Conservation (phyloP, 2,113 vertebrate genomes). For the Gasterosteus aculeatus region DNA sequence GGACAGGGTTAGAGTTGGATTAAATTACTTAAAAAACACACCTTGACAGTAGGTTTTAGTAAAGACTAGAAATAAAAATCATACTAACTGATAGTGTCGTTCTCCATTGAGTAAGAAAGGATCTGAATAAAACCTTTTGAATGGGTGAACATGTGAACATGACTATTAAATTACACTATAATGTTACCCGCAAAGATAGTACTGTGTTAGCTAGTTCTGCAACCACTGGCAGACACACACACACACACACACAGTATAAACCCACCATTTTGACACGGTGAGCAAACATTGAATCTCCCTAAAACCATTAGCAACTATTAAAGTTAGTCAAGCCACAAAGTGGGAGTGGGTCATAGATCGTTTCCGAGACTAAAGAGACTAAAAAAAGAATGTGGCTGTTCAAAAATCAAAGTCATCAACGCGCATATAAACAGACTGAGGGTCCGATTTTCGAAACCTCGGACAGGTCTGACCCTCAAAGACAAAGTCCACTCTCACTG, state of each 20-base stretch:
- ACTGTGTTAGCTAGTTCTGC: not conserved
- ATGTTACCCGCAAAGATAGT: slow-evolving; percentile 21
- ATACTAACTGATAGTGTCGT: not conserved
- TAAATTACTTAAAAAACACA: not conserved
- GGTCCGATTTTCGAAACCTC: not conserved
- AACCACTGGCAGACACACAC: not conserved
- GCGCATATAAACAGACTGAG: slow-evolving; percentile 4
- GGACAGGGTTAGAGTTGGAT: not conserved
- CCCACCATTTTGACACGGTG: slow-evolving; percentile 35
- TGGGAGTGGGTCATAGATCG: not conserved
- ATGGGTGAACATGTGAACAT: too few species aligned
- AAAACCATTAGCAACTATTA: slow-evolving; percentile 61
- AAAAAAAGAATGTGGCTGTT: slow-evolving; percentile 33
- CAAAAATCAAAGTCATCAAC: slow-evolving; percentile 34
- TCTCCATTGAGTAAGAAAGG: not conserved
- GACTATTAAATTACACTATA: slow-evolving; percentile 31
- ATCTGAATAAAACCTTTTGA: too few species aligned
- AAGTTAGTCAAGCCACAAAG: slow-evolving; percentile 31
- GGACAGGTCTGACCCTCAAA: slow-evolving; percentile 15
- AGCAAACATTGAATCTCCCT: slow-evolving; percentile 42
- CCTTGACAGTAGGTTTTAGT: not conserved
- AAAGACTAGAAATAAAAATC: not conserved
- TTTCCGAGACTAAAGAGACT: slow-evolving; percentile 54
- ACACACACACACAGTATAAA: slow-evolving; percentile 20
- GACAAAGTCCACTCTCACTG: slow-evolving; percentile 10